A percentile compares a stretch with the other conserved stretches of the same genome.
These are phyloP conservation scores for Spea hammondii DNA, from an alignment of 2,797 vertebrate species.

Conservation along the genomic window DNA sequence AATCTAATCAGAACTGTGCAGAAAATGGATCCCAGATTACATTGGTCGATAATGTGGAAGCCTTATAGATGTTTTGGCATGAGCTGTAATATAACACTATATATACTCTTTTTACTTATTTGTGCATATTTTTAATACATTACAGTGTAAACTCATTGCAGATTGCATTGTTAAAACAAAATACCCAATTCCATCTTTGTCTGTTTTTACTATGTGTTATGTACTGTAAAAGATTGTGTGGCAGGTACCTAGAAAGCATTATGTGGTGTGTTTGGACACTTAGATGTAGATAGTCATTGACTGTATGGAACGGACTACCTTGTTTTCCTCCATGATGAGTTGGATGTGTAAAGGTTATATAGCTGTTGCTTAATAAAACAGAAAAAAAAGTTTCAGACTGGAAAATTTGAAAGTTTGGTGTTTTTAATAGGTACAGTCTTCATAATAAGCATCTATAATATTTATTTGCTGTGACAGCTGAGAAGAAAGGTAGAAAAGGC, in stretches of 20 bases:
- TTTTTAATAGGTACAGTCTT: too few relatives aligned
- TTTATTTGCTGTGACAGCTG: too few relatives aligned
- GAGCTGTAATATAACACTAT: conserved; percentile 44
- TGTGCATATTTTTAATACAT: conserved; percentile 47
- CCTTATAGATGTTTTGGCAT: conserved; percentile 20
- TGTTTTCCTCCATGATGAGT: conserved; percentile 70
- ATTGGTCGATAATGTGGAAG: conserved; percentile 10
- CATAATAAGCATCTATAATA: too few relatives aligned
- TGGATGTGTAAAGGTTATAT: conserved; percentile 78
- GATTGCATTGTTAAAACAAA: conserved; percentile 58
- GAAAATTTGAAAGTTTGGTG: conserved; percentile 33
- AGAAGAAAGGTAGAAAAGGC: too few relatives aligned
- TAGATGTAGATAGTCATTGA: conserved; percentile 71
- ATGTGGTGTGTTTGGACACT: conserved; percentile 68
- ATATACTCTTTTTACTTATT: conserved; percentile 51
- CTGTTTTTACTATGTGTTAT: conserved; percentile 65
- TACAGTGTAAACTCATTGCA: conserved; percentile 50
- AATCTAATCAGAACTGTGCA: conserved; percentile 57
- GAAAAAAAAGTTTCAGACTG: conserved; percentile 64
- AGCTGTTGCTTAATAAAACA: conserved; percentile 82
- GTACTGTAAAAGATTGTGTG: conserved; percentile 61
- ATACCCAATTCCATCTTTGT: conserved; percentile 48
- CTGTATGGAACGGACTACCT: conserved; percentile 65
- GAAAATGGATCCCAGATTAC: conserved; percentile 57
- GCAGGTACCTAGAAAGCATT: conserved; percentile 67